Evolutionary conservation across 2,797 vertebrate genomes (phyloP).

Genomic region (Phataginus tetradactyla): DNA sequence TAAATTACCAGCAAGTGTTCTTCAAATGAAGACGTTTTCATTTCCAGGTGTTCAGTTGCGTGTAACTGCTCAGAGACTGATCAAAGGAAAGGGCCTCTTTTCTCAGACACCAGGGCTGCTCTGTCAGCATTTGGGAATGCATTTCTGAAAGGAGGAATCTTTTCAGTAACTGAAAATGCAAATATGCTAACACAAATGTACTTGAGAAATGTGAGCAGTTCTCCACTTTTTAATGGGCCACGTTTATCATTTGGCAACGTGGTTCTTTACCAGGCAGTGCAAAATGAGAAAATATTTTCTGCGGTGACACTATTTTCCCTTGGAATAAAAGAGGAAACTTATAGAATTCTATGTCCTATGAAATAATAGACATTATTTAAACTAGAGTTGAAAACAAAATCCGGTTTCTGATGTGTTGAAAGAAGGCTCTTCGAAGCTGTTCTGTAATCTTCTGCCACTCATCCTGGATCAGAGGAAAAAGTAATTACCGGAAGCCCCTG

Average conservation of each 20-base stretch:
- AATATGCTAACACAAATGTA: not conserved
- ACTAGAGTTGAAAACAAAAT: not conserved
- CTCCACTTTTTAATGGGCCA: not conserved
- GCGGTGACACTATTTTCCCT: not conserved
- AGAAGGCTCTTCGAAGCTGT: not conserved
- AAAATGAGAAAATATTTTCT: not conserved
- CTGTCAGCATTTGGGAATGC: not conserved
- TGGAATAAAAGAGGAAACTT: not conserved
- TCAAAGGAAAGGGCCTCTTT: not conserved
- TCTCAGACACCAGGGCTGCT: not conserved
- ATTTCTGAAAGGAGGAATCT: not conserved
- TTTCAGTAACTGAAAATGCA: not conserved
- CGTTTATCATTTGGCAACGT: not conserved
- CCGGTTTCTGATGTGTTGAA: not conserved
- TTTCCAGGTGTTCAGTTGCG: conserved; percentile 10
- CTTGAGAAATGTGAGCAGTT: not conserved
- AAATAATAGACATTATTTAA: not conserved
- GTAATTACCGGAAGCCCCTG: not conserved
- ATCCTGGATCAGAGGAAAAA: not conserved
- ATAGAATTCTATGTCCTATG: not conserved
- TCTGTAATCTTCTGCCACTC: not conserved
- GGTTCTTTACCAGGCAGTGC: not conserved
- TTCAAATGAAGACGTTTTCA: not conserved
- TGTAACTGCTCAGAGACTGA: conserved; percentile 6
- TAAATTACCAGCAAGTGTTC: not conserved